Evolutionary conservation across 2,888 invertebrate genomes (phyloP), one percentile per base, ranked within the genome.

Genomic region (Drosophila differens): DNA sequence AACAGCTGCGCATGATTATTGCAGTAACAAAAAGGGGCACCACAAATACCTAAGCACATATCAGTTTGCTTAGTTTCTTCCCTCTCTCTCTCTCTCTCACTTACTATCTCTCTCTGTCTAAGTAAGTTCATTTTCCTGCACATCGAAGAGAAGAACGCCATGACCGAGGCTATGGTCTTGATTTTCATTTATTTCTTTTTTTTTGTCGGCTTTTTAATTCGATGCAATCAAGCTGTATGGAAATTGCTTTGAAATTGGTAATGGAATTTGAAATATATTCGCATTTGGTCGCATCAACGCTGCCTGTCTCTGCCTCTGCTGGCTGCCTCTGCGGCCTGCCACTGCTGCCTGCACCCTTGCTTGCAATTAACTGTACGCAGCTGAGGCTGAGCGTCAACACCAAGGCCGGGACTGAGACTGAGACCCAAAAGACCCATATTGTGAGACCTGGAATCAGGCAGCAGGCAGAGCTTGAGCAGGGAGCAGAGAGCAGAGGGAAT

Each of bases 201-300:
- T 57, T 39, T 73, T 79, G 79, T 75, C 68, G 79, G 84, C 61
- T 81, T 81, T 85, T 90, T 88, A 84, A 82, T 88, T 84, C 76
- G 79, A 85, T 88, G 80, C 85, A 89, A 90, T 90, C 88, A 88
- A 75, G 74, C 82, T 71, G 80, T 88, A 90, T 89, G 86, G 86
- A 90, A 90, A 90, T 90, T 83, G 79, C 84, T 88, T 86, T 80
- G 68, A 79, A 82, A 83, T 84, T 82, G 75, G 75, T 71, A 76
- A 80, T 80, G 79, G 71, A 75, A 79, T 78, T 82, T 82, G 74
- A 83, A 78, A 82, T 76, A 76, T 77, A 82, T 82, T 74, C 75
- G 63, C 76, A 73, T 82, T 79, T 82, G 68, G 64, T 67, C 60
- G 65, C 52, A 51, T 68, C 71, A 83, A 61, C 76, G 65, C 58